Conservation (phyloP, 1,140 invertebrate species). For the Condylostylus longicornis region DNA sequence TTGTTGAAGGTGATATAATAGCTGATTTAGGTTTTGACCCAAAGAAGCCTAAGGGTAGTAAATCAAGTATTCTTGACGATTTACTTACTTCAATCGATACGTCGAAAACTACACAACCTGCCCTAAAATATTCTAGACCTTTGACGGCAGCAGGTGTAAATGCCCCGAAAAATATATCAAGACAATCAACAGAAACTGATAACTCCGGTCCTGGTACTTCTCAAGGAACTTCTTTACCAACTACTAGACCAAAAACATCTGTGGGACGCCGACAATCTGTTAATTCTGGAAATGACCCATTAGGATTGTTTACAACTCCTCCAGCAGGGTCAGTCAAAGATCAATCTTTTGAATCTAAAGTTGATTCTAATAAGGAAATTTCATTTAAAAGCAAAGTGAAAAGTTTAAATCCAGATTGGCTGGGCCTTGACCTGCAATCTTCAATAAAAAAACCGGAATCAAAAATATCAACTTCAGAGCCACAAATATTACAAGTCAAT, state of each 20-base stretch:
- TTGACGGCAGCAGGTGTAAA: constrained; percentile 8
- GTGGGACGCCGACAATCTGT: constrained; percentile 21
- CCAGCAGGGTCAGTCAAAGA: constrained; percentile 20
- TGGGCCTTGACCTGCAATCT: constrained; percentile 17
- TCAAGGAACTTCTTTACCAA: too few relatives aligned
- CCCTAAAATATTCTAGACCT: constrained; percentile 8
- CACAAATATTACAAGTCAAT: background rate
- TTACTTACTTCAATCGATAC: constrained; percentile 12
- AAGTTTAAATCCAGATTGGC: constrained; percentile 23
- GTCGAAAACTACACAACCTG: constrained; percentile 12
- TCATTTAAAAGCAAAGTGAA: constrained; percentile 17
- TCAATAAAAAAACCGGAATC: constrained; percentile 8
- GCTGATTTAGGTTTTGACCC: constrained; percentile 29
- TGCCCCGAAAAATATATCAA: constrained; percentile 18
- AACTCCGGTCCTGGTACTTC: constrained; percentile 13
- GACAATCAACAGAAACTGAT: constrained; percentile 27
- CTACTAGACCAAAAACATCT: constrained; percentile 24
- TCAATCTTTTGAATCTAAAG: constrained; percentile 10
- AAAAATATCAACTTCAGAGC: constrained; percentile 8
- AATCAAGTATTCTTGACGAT: constrained; percentile 12
- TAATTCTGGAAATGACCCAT: constrained; percentile 18
- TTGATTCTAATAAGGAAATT: too few relatives aligned
- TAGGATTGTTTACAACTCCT: constrained; percentile 21
- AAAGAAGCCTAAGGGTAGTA: constrained; percentile 21
- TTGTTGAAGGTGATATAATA: constrained; percentile 21